phyloP scores from a whole-genome alignment of 2,888 invertebrate genomes.

The Ornithoptera alexandrae region DNA sequence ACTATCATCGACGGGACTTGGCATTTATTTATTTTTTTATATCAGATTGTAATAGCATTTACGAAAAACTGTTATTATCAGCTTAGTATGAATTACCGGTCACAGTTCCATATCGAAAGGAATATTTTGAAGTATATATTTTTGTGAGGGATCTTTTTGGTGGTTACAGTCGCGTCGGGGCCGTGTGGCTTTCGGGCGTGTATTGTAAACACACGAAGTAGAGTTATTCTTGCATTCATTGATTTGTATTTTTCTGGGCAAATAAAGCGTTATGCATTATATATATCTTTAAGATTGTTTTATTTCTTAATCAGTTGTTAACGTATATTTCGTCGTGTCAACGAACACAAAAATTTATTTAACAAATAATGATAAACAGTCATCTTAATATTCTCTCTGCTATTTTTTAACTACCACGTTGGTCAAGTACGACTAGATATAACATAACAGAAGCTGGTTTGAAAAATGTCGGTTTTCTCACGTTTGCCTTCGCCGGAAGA shows the following conservation, averaged over 20 bases:
- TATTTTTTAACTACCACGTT: too few relatives aligned
- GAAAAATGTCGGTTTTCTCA: too few relatives aligned
- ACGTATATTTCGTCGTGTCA: too few relatives aligned
- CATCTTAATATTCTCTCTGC: too few relatives aligned
- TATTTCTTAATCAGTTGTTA: neutral
- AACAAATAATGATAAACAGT: too few relatives aligned
- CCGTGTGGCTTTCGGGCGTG: constrained; percentile 36
- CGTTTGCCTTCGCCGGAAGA: too few relatives aligned
- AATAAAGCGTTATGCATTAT: constrained; percentile 75
- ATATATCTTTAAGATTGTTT: constrained; percentile 35
- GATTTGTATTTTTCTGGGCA: constrained; percentile 78
- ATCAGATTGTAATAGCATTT: constrained; percentile 38
- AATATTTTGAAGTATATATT: constrained; percentile 66
- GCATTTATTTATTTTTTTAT: constrained; percentile 39
- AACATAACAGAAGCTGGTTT: too few relatives aligned
- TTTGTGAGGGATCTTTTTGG: constrained; percentile 68
- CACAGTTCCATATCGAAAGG: constrained; percentile 68
- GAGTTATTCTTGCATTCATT: constrained; percentile 74
- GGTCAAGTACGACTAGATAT: too few relatives aligned
- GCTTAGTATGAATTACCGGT: constrained; percentile 55
- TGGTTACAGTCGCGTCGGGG: constrained; percentile 46
- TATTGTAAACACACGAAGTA: constrained; percentile 56
- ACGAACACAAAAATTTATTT: too few relatives aligned
- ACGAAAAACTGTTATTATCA: constrained; percentile 39
- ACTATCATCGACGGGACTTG: constrained; percentile 27